Evolutionary conservation across 2,113 vertebrate genomes (phyloP).

Genomic region (Periophthalmus modestus): DNA sequence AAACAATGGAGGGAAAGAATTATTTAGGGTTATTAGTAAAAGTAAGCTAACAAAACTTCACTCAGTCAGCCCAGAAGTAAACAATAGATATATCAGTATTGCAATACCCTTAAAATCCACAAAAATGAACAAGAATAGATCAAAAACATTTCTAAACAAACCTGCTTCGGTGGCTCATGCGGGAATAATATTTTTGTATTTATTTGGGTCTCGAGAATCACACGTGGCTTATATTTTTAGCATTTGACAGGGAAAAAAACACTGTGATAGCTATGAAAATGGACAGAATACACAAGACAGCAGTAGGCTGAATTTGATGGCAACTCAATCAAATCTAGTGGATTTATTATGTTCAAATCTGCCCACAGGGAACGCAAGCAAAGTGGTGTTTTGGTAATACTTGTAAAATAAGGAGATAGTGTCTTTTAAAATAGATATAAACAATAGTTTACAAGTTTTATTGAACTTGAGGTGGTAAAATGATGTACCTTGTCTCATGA

Average conservation of each 20-base stretch:
- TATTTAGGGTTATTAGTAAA: too few relatives aligned
- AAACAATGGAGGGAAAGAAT: too few relatives aligned
- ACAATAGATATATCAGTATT: background rate
- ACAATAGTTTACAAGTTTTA: too few relatives aligned
- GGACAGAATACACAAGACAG: background rate
- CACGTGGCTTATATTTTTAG: constrained; percentile 7
- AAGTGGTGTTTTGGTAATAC: background rate
- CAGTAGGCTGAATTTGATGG: constrained; percentile 4
- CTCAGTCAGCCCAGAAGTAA: background rate
- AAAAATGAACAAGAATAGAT: background rate
- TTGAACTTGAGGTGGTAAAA: too few relatives aligned
- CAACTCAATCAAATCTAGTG: constrained; percentile 16
- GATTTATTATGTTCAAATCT: constrained; percentile 40
- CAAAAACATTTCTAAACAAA: background rate
- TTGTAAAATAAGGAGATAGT: background rate
- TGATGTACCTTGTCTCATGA: constrained; percentile 97
- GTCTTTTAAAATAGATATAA: background rate
- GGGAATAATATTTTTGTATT: background rate
- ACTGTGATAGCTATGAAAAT: background rate
- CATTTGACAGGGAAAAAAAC: background rate
- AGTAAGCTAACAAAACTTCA: too few relatives aligned
- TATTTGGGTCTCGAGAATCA: background rate
- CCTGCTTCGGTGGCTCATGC: background rate
- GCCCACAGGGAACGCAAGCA: constrained; percentile 17
- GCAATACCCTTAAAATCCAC: background rate